phyloP scores from a whole-genome alignment of 2,113 vertebrate species.

The Trinectes maculatus region DNA sequence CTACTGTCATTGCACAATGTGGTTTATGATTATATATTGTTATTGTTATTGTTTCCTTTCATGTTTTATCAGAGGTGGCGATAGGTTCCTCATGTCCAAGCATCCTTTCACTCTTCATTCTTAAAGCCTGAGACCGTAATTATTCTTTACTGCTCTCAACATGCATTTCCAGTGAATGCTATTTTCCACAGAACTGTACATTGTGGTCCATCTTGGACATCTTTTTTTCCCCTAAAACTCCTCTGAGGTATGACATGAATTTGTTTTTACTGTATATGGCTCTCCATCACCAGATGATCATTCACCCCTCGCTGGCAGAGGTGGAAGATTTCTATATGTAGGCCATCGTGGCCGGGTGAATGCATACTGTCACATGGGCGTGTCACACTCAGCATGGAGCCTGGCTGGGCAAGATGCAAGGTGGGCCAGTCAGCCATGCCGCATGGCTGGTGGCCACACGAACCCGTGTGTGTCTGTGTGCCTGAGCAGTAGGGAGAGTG shows the following conservation, averaged over 20 bases:
- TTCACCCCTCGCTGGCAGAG: background rate
- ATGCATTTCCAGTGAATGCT: conserved; percentile 18
- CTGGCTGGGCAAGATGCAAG: conserved; percentile 60
- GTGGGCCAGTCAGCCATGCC: conserved; percentile 56
- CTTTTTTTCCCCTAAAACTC: background rate
- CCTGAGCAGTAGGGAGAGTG: background rate
- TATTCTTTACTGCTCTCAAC: background rate
- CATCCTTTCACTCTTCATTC: background rate
- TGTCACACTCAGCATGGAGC: conserved; percentile 60
- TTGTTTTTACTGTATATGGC: conserved; percentile 7
- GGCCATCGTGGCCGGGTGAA: conserved; percentile 31
- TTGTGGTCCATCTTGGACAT: background rate
- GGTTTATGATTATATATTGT: background rate
- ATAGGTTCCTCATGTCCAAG: background rate
- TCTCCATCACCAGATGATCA: background rate
- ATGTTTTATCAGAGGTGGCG: background rate
- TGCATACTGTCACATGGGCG: conserved; percentile 38
- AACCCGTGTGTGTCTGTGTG: conserved; percentile 47
- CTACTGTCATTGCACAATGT: too few relatives aligned
- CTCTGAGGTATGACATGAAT: conserved; percentile 21
- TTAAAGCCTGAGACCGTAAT: background rate
- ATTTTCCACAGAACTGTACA: background rate
- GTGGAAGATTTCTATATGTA: conserved; percentile 61
- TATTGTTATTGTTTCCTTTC: background rate
- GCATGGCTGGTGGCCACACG: conserved; percentile 64